phyloP scores from a whole-genome alignment of 2,797 vertebrate species.

The Nannoperca australis region DNA sequence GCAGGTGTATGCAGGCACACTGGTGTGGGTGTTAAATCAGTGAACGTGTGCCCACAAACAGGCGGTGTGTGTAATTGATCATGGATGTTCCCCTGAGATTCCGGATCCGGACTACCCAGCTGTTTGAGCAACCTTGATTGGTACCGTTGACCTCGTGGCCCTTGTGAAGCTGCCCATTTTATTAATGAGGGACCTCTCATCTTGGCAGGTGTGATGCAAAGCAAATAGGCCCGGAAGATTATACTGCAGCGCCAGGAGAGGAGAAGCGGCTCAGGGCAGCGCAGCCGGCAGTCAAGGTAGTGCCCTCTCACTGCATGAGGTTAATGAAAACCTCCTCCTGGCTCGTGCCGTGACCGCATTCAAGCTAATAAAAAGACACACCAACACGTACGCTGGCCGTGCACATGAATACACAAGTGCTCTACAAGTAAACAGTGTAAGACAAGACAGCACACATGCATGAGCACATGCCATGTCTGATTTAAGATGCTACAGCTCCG shows the following conservation, averaged over 20 bases:
- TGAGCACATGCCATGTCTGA: not conserved
- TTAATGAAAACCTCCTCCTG: constrained; percentile 54
- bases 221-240: constrained; percentile 27
- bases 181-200: constrained; percentile 43
- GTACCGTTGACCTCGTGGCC: constrained; percentile 33
- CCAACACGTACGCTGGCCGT: not conserved
- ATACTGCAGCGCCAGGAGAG: constrained; percentile 37
- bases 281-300: constrained; percentile 4
- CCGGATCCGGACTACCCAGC: constrained; percentile 9
- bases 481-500: not conserved
- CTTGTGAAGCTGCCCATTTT: constrained; percentile 35
- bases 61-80: not conserved
- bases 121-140: constrained; percentile 7
- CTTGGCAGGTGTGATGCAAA: constrained; percentile 23
- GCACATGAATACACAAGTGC: not conserved
- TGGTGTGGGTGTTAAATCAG: not conserved
- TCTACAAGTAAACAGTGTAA: not conserved
- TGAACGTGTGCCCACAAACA: not conserved
- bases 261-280: constrained; percentile 17
- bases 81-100: not conserved
- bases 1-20: not conserved
- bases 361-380: constrained; percentile 42
- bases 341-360: constrained; percentile 17
- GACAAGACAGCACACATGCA: constrained; percentile 11
- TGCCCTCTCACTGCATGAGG: constrained; percentile 43